These are phyloP conservation scores for Chionomys nivalis DNA, from an alignment of 2,113 vertebrate genomes.

Conservation along the genomic window DNA sequence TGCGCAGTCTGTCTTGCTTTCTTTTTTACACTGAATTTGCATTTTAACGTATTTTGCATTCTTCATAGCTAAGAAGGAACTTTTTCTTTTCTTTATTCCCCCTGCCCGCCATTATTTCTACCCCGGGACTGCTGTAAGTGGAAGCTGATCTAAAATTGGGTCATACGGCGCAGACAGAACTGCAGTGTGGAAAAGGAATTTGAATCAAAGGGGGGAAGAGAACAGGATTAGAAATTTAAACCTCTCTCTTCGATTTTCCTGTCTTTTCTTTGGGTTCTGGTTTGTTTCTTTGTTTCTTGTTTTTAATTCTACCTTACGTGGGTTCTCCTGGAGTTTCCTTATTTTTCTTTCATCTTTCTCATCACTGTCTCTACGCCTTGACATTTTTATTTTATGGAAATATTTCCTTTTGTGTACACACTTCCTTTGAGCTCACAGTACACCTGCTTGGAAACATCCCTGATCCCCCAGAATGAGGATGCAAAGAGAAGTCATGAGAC, in stretches of 20 bases:
- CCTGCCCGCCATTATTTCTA: conserved; percentile 14
- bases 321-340: not conserved
- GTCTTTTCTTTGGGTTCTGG: not conserved
- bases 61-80: conserved; percentile 56
- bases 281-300: not conserved
- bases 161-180: not conserved
- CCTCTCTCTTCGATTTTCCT: conserved; percentile 50
- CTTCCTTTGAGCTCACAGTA: not conserved
- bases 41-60: conserved; percentile 71
- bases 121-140: not conserved
- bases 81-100: conserved; percentile 38
- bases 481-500: not conserved
- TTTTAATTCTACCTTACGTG: not conserved
- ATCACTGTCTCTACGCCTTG: not conserved
- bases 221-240: conserved; percentile 6
- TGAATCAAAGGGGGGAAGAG: not conserved
- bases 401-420: not conserved
- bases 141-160: conserved; percentile 49
- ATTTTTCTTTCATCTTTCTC: not conserved
- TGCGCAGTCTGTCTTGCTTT: conserved; percentile 5
- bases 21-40: conserved; percentile 64
- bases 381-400: not conserved
- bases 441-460: not conserved
- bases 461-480: not conserved
- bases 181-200: conserved; percentile 17